Conservation (phyloP, 1,140 invertebrate genomes). For the Trichonephila clavipes region DNA sequence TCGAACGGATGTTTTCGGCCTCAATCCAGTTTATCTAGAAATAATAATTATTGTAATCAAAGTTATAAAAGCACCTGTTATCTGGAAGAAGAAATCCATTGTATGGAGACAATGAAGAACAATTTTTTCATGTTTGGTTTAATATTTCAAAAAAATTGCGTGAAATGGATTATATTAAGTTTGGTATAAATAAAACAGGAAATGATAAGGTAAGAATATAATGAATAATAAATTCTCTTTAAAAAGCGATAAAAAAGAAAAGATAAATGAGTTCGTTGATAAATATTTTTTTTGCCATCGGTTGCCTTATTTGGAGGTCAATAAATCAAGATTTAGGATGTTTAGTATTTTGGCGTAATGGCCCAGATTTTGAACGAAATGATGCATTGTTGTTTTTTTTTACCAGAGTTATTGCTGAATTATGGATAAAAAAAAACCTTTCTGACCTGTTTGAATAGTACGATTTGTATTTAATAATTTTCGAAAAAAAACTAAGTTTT, state of each 20-base stretch:
- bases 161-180: neutral
- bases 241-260: neutral
- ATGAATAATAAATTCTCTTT: neutral
- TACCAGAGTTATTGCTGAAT: neutral
- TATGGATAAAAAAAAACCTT: neutral
- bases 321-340: neutral
- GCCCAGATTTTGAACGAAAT: neutral
- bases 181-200: neutral
- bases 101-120: neutral
- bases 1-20: neutral
- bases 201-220: neutral
- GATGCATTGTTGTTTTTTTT: neutral
- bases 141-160: neutral
- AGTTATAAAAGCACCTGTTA: conserved; percentile 7
- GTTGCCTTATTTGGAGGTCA: conserved; percentile 14
- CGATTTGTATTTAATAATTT: neutral
- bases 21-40: neutral
- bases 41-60: neutral
- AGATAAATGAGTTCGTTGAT: neutral
- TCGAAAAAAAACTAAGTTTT: too few species aligned
- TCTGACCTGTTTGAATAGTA: neutral
- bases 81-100: neutral
- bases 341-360: neutral
- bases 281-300: neutral
- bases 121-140: neutral